Evolutionary conservation across 2,888 invertebrate genomes (phyloP), one percentile per base, ranked within the genome.

Genomic region (Ctena decussata): DNA sequence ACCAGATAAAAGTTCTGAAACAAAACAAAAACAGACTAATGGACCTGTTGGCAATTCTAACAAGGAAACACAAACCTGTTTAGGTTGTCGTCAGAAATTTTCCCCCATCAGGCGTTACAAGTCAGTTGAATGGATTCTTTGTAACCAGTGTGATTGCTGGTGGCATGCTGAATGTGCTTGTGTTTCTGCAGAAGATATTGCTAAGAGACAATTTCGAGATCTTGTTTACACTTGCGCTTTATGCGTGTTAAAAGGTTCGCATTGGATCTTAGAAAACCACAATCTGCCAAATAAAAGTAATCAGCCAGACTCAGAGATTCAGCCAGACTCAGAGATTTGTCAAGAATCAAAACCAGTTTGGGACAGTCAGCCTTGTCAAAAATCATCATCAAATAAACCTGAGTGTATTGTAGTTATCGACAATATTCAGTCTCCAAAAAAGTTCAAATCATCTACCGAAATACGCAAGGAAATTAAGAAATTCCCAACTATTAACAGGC

Each of bases 111-210:
- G 32, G 12, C 32, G 65, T 3, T 65, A 65, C 30, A 32, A 11
- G 1, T 12, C 5, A 8, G 21, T 35, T 1, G 18, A 65, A 35
- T 65, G 65, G 65, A n/a, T 30, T 5, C 65, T 35, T 32, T 65
- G 65, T 65, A 35, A 65, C 65, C 21, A 65, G 11, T 65, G 65
- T 65, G 65, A 65, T 35, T 3, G 35, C 11, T 65, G 65, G 65
- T 65, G 65, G 65, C 65, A 65, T 65, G 35, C 35, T 32, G 65
- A 65, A 35, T 65, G 65, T 65, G 65, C 65, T 2, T 65, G 65
- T 35, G 21, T 65, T 3, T 35, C 32, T 18, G 35, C 32, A 30
- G 65, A 65, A 35, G 35, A 65, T 21, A 30, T 6, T 24, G 35
- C 18, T n/a, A n/a, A n/a, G 21, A 21, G 21, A 35, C 2, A 11